These are phyloP conservation scores for Ictidomys tridecemlineatus DNA, from an alignment of 2,113 vertebrate species.

Conservation along the genomic window DNA sequence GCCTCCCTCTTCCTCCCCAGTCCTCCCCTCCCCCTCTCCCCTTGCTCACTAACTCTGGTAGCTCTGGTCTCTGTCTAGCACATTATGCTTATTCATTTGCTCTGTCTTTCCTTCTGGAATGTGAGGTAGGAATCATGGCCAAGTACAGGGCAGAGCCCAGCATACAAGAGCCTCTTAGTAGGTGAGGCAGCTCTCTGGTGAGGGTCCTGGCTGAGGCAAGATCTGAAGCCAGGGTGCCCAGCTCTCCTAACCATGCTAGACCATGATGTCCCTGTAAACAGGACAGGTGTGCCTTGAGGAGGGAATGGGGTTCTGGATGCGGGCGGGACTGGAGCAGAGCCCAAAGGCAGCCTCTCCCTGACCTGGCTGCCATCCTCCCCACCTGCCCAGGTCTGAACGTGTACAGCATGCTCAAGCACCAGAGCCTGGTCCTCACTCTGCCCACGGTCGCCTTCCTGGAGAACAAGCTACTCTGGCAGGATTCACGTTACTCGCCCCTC, in stretches of 20 bases:
- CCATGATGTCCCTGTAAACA: not conserved
- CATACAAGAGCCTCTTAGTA: too few species aligned
- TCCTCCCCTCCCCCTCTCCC: not conserved
- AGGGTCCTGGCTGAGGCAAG: not conserved
- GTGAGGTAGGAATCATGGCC: not conserved
- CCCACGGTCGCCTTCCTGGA: constrained; percentile 91
- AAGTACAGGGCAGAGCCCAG: not conserved
- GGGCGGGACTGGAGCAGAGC: not conserved
- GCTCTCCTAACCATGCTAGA: not conserved
- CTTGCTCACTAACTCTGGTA: accelerated
- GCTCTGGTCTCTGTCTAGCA: not conserved
- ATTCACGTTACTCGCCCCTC: constrained; percentile 87
- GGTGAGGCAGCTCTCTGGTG: too few species aligned
- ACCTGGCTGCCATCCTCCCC: not conserved
- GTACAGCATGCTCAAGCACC: constrained; percentile 94
- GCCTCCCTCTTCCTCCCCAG: too few species aligned
- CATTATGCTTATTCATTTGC: not conserved
- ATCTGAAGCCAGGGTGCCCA: not conserved
- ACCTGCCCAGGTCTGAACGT: constrained; percentile 91
- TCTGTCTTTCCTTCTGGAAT: not conserved
- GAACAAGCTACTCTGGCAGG: constrained; percentile 93
- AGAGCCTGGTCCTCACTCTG: constrained; percentile 91
- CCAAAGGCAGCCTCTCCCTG: accelerated
- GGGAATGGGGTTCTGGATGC: not conserved
- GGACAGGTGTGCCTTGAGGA: not conserved